These are phyloP conservation scores for Neosalanx taihuensis DNA, from an alignment of 2,797 vertebrate species.

Conservation along the genomic window DNA sequence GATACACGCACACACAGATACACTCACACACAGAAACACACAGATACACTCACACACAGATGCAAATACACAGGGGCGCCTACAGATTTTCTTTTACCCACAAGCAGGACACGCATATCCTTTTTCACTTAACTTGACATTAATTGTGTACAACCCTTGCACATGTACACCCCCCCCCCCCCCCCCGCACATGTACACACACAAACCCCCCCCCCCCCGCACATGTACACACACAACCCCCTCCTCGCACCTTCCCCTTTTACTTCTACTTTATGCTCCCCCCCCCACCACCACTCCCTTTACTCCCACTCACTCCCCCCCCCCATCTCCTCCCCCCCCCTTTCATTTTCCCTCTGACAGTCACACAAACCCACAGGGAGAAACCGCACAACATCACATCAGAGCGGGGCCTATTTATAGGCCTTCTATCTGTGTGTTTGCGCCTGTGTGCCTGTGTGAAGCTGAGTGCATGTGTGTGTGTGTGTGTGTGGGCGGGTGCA, in stretches of 20 bases:
- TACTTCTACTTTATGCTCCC: slow-evolving; percentile 25
- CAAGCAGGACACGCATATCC: slow-evolving; percentile 5
- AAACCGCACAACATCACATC: slow-evolving; percentile 70
- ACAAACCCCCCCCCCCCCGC: slow-evolving; percentile 16
- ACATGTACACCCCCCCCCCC: not conserved
- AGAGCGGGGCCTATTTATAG: slow-evolving; percentile 75
- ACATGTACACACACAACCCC: slow-evolving; percentile 24
- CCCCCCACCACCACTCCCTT: not conserved
- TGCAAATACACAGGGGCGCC: not conserved
- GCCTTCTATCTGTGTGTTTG: slow-evolving; percentile 26
- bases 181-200: slow-evolving; percentile 35
- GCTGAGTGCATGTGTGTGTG: slow-evolving; percentile 9
- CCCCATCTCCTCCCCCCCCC: slow-evolving; percentile 4
- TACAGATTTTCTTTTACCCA: not conserved
- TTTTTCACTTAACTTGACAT: slow-evolving; percentile 23
- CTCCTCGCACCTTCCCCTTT: slow-evolving; percentile 30
- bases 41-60: no score
- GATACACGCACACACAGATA: not conserved
- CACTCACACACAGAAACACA: no score
- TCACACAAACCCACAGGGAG: slow-evolving; percentile 69
- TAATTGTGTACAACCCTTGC: not conserved
- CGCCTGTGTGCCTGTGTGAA: slow-evolving; percentile 10
- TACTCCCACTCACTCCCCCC: not conserved
- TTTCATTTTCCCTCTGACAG: slow-evolving; percentile 55
- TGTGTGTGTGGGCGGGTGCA: slow-evolving; percentile 2